Conservation (phyloP, 2,888 invertebrate species). For the Melipona beecheii region DNA sequence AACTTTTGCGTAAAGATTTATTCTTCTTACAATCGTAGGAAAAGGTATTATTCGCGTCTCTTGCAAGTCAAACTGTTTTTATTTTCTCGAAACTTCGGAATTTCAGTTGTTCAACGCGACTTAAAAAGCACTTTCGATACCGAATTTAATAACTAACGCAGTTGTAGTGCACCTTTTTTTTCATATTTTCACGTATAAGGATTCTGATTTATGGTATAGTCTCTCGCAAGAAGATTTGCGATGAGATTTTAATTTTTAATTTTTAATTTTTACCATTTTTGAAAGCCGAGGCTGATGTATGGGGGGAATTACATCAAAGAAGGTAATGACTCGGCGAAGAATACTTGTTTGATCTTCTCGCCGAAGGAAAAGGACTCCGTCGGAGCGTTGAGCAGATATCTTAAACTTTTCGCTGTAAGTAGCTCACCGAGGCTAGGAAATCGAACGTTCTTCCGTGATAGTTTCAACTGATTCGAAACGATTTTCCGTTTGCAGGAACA, state of each 20-base stretch:
- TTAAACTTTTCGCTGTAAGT: constrained; percentile 93
- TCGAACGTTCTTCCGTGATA: background rate
- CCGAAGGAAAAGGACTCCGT: constrained; percentile 92
- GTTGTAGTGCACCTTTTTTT: background rate
- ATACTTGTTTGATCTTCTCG: constrained; percentile 94
- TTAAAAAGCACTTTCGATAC: background rate
- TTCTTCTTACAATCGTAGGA: no score
- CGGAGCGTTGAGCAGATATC: constrained; percentile 94
- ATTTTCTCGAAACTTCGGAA: no score
- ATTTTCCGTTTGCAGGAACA: constrained; percentile 78
- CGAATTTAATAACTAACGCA: background rate
- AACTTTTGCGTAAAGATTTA: background rate
- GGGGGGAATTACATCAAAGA: constrained; percentile 94
- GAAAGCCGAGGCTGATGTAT: constrained; percentile 91
- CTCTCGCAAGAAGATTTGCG: rapidly evolving
- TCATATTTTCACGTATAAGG: no score
- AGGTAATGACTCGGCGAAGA: constrained; percentile 90
- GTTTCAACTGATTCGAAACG: background rate
- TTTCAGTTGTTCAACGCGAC: background rate
- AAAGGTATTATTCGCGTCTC: background rate
- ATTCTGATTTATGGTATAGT: no score
- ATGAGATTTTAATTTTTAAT: rapidly evolving
- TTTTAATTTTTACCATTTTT: background rate
- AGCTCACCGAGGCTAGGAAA: background rate
- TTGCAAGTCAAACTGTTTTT: no score